Base-by-base conservation (phyloP, 1,140 invertebrate species). In the Ladona fulva region DNA sequence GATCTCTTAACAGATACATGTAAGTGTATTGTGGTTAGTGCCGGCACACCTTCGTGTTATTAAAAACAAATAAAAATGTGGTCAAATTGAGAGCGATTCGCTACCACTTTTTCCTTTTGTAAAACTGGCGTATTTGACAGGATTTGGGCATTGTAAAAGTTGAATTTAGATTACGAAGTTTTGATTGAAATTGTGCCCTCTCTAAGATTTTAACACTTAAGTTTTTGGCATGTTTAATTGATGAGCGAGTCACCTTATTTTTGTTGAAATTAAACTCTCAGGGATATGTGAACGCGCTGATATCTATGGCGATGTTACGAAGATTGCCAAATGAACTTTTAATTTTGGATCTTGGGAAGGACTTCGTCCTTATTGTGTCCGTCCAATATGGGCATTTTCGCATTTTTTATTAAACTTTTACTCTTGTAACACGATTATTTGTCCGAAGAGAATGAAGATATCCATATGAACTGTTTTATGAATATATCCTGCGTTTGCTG, bases 331-430 rank as follows among this genome's bases (percentile, higher is more conserved):
- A 19, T 66, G 52, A 66, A 66, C n/a, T 66, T 22, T 66, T 66
- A 16, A 66, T 66, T 66, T 66, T 22, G 14, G 52, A 66, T 16
- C 52, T 66, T 66, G 52, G 52, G 52, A 66, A 66, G 52, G 52
- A 66, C n/a, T 66, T 66, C 14, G 52, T 66, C 52, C 52, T 16
- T 66, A 19, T 22, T 66, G n/a, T 66, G 52, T 66, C 52, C 52
- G 52, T 66, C 52, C 52, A 66, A 66, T 66, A 66, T 66, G 52
- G 52, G 52, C 52, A 66, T 66, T 66, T 66, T 66, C 52, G 52
- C 52, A 66, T 19, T 37, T 37, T 37, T 37, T 37, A 37, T 37
- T 37, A 37, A 37, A 37, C 29, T 37, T 37, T 37, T 37, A 37
- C 29, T 37, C 29, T 37, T 37, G 29, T 37, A 37, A 5, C 29